Base-by-base conservation (phyloP, 2,797 vertebrate species). In the Oryzias sinensis region DNA sequence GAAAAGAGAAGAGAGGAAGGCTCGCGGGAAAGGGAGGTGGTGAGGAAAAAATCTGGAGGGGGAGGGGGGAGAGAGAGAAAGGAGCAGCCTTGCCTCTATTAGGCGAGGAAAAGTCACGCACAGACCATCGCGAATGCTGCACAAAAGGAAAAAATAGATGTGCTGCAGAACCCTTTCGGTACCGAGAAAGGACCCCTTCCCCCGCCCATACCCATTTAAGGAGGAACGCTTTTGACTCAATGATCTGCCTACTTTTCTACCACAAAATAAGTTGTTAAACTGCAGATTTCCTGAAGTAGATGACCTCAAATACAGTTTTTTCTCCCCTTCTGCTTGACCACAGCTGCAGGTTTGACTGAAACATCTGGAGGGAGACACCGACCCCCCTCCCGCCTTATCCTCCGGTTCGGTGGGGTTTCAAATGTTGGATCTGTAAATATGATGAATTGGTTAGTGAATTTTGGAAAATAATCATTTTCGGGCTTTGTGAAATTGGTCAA, bases 61-160 rank as follows among this genome's bases (percentile, higher is more conserved):
- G 45, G 40, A 42, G n/a, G 55, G 7, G 47, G 25, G 47, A 43
- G 57, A 44, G 63, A 59, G 50, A 44, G 70, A 67, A 47, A 43
- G 50, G 54, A 49, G 65, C 62, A 74, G 78, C 79, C 61, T 77
- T 82, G 67, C 79, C 85, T 83, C 82, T 62, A 53, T 84, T 82
- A 82, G 76, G 83, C 74, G 69, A 56, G 73, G 72, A 76, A 70
- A 59, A 89, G 89, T 89, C 87, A 89, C 87, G 86, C 87, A 88
- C 79, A 81, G 80, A 86, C 82, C 89, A 85, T 85, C 75, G 69
- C 67, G 77, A 87, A 82, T 89, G 90, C 90, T 84, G 86, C 77
- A 86, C 76, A 83, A 76, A 78, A 64, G 33, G 7, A 70, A 79
- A 64, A 41, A 70, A 65, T 70, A 62, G 33, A 57, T 66, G 57